A percentile compares a stretch with the other conserved stretches of the same genome.
Conservation (phyloP, 92 coral and sea anemone genomes). For the Actinostola sp. region DNA sequence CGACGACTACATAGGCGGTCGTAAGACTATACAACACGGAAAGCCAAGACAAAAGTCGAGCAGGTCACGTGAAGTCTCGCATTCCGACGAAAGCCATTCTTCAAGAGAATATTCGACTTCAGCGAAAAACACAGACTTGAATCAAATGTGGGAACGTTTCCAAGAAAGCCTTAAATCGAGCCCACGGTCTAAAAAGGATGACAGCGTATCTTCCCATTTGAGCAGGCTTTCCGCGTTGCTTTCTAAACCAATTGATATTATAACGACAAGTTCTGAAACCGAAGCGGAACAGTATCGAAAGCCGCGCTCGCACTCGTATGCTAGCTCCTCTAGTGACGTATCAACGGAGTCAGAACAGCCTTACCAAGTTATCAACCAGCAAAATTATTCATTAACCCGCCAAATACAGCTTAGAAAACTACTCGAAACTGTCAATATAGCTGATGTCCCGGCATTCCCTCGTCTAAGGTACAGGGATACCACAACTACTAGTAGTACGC, state of each 20-base stretch:
- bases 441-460: constrained; percentile 42
- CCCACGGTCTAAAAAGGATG: constrained; percentile 42
- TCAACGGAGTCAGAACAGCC: constrained; percentile 60
- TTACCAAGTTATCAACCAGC: constrained; percentile 56
- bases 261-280: constrained; percentile 32
- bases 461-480: constrained; percentile 36
- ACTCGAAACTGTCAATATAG: constrained; percentile 60
- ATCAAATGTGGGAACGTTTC: constrained; percentile 73
- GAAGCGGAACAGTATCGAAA: constrained; percentile 29
- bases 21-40: constrained; percentile 32
- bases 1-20: constrained; percentile 45
- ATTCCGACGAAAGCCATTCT: constrained; percentile 27
- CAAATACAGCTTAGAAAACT: constrained; percentile 68
- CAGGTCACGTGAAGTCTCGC: constrained; percentile 22
- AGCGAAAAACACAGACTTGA: constrained; percentile 51
- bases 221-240: constrained; percentile 70
- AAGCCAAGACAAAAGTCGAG: constrained; percentile 16
- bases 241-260: constrained; percentile 59
- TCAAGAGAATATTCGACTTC: constrained; percentile 35
- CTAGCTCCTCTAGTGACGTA: constrained; percentile 62
- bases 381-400: constrained; percentile 60
- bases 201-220: constrained; percentile 59
- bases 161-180: constrained; percentile 59
- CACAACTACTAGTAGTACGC: constrained; percentile 34
- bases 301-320: constrained; percentile 30